A percentile compares a stretch with the other conserved stretches of the same genome.
These are phyloP conservation scores for Drosophila equinoxialis DNA, from an alignment of 1,140 invertebrate species.

Conservation along the genomic window DNA sequence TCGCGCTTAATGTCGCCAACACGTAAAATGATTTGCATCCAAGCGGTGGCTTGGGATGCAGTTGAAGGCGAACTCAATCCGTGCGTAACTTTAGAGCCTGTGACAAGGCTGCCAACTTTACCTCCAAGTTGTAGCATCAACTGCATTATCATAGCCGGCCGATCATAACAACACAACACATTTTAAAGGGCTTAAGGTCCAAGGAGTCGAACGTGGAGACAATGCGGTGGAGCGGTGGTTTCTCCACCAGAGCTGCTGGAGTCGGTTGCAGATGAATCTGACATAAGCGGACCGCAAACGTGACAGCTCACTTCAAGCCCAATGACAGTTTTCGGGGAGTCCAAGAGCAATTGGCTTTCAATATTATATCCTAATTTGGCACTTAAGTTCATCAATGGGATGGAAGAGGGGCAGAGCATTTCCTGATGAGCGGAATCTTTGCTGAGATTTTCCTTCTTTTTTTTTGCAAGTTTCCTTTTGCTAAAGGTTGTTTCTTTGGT, in stretches of 20 bases:
- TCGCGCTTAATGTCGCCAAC: conserved; percentile 82
- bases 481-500: conserved; percentile 19
- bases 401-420: conserved; percentile 20
- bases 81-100: conserved; percentile 71
- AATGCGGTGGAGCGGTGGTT: background rate
- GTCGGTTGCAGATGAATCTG: conserved; percentile 71
- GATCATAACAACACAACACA: conserved; percentile 80
- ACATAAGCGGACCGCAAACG: conserved; percentile 81
- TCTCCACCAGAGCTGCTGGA: conserved; percentile 12
- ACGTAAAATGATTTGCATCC: conserved; percentile 82
- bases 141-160: conserved; percentile 69
- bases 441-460: background rate
- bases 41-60: conserved; percentile 38
- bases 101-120: conserved; percentile 63
- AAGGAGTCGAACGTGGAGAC: background rate
- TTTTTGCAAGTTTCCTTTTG: conserved; percentile 18
- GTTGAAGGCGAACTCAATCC: conserved; percentile 51
- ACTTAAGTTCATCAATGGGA: conserved; percentile 56
- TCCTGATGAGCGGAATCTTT: conserved; percentile 11
- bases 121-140: conserved; percentile 30
- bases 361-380: conserved; percentile 78
- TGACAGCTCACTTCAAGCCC: conserved; percentile 75
- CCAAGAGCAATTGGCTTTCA: conserved; percentile 61
- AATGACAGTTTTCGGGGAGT: conserved; percentile 59
- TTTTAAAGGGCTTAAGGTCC: conserved; percentile 78